phyloP scores from a whole-genome alignment of 2,888 invertebrate genomes.

The Watsonalla binaria region DNA sequence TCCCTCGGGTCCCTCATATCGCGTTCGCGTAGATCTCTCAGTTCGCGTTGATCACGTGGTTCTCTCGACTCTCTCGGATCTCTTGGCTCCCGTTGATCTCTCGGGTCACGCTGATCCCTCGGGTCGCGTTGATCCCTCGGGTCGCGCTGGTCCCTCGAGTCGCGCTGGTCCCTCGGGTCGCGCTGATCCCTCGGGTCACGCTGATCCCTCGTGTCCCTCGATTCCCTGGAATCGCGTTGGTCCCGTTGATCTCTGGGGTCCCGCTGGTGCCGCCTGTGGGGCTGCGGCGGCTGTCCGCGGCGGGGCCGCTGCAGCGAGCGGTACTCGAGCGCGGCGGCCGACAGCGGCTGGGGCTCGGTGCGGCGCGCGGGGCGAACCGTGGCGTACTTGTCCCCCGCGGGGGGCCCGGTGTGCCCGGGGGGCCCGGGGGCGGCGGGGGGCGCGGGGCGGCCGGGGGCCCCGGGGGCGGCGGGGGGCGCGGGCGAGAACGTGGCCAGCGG shows the following conservation, averaged over 20 bases:
- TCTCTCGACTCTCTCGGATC: conserved; percentile 65
- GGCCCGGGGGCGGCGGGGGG: conserved; percentile 40
- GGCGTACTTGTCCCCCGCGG: conserved; percentile 54
- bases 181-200: conserved; percentile 80
- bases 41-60: conserved; percentile 82
- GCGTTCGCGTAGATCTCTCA: conserved; percentile 67
- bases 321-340: conserved; percentile 77
- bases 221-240: conserved; percentile 18
- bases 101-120: conserved; percentile 7
- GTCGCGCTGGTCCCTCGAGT: conserved; percentile 11
- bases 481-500: conserved; percentile 28
- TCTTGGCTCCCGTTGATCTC: background rate
- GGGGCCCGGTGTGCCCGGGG: conserved; percentile 35
- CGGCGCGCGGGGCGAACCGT: conserved; percentile 64
- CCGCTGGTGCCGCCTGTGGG: conserved; percentile 59
- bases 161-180: conserved; percentile 58
- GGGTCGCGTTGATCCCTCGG: conserved; percentile 26
- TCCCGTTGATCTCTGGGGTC: conserved; percentile 83
- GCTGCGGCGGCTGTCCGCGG: conserved; percentile 30
- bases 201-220: conserved; percentile 81
- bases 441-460: conserved; percentile 15
- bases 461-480: conserved; percentile 46
- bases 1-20: conserved; percentile 12
- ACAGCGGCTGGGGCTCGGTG: conserved; percentile 73
- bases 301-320: conserved; percentile 78